Percentiles rank a stretch among this genome's conserved stretches.
phyloP scores from a whole-genome alignment of 35 echinoderm and acorn worm species.

The Chiridota heheva region DNA sequence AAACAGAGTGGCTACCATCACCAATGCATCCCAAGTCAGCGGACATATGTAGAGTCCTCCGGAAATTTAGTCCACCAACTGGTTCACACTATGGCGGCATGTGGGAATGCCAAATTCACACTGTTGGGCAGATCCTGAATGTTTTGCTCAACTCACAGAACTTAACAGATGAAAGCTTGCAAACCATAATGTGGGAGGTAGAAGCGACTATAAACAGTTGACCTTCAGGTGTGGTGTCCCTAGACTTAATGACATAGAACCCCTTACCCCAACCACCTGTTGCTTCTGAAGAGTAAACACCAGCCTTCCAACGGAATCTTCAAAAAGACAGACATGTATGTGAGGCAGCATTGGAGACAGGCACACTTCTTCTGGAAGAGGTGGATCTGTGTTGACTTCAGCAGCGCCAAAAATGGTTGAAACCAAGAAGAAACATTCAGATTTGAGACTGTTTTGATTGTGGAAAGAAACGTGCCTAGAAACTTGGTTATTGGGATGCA shows the following conservation, averaged over 20 bases:
- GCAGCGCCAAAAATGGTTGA: slow-evolving; percentile 50
- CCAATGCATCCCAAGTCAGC: slow-evolving; percentile 25
- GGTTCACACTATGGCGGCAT: slow-evolving; percentile 48
- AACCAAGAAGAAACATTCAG: slow-evolving; percentile 23
- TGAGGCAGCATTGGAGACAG: no score
- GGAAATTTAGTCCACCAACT: slow-evolving; percentile 57
- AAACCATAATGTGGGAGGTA: slow-evolving; percentile 3
- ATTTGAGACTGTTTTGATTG: slow-evolving; percentile 37
- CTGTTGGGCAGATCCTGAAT: slow-evolving; percentile 46
- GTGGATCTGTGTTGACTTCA: no score
- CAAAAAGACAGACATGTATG: no score
- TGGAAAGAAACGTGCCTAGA: slow-evolving; percentile 25
- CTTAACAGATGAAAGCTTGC: slow-evolving; percentile 24
- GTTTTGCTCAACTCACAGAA: slow-evolving; percentile 3
- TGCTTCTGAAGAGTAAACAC: slow-evolving; percentile 32
- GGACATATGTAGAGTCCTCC: slow-evolving; percentile 39
- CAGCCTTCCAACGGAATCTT: no score
- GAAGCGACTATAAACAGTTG: background rate
- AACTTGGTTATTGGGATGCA: slow-evolving; percentile 31
- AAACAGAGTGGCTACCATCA: slow-evolving; percentile 55
- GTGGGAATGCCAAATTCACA: slow-evolving; percentile 62
- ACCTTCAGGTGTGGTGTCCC: slow-evolving; percentile 3
- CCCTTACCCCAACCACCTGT: slow-evolving; percentile 68
- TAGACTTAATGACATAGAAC: slow-evolving; percentile 44
- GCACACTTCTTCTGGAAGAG: no score